Percentiles rank a stretch among this genome's conserved stretches.
Conservation (phyloP, 2,797 vertebrate species). For the Enteromius thamalakanensis region DNA sequence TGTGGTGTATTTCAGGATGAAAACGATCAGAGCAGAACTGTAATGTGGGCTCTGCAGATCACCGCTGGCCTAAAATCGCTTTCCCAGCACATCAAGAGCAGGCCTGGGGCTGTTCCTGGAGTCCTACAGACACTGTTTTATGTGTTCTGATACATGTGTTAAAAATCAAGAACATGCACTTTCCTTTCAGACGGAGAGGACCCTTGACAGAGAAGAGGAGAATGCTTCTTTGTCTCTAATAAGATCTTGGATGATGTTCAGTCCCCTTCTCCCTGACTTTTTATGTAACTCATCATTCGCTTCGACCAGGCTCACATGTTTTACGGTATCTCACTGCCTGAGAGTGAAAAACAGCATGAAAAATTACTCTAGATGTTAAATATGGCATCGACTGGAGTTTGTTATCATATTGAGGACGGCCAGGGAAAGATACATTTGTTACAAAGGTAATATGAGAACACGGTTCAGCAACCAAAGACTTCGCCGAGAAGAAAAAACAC, state of each 20-base stretch:
- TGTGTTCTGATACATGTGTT: slow-evolving; percentile 68
- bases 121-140: slow-evolving; percentile 67
- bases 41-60: slow-evolving; percentile 33
- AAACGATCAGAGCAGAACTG: slow-evolving; percentile 1
- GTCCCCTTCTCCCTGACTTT: slow-evolving; percentile 49
- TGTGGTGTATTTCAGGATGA: neutral
- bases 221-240: slow-evolving; percentile 68
- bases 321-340: slow-evolving; percentile 53
- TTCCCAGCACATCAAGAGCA: slow-evolving; percentile 47
- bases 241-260: slow-evolving; percentile 66
- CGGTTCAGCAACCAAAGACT: neutral
- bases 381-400: slow-evolving; percentile 25
- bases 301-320: slow-evolving; percentile 60
- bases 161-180: slow-evolving; percentile 67
- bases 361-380: slow-evolving; percentile 44
- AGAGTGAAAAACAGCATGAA: slow-evolving; percentile 47
- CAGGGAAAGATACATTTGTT: slow-evolving; percentile 44
- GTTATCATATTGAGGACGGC: slow-evolving; percentile 37
- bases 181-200: slow-evolving; percentile 62
- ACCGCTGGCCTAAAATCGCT: slow-evolving; percentile 42
- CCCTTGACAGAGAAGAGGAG: slow-evolving; percentile 65
- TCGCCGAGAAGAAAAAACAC: neutral
- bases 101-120: slow-evolving; percentile 51
- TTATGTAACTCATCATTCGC: slow-evolving; percentile 55
- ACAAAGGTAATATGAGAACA: slow-evolving; percentile 27